Base-by-base conservation (phyloP, 2,888 invertebrate genomes). In the Agriopis leucophaearia region DNA sequence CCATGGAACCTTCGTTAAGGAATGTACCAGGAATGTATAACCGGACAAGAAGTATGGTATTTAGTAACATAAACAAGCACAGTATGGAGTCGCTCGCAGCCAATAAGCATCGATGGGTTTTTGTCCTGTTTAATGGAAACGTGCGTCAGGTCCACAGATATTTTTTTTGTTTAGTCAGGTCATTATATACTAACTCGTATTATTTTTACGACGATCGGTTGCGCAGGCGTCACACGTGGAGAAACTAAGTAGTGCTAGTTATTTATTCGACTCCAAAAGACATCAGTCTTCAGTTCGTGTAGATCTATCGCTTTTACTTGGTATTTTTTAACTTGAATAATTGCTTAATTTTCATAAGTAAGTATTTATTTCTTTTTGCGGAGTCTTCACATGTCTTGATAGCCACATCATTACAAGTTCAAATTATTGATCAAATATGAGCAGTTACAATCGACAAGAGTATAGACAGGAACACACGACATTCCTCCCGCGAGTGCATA, bases 1-100 rank as follows among this genome's bases (percentile, higher is more conserved):
- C 8, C n/a, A 5, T n/a, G 38, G 13, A 40, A 16, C 15, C 13
- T 45, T 36, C 16, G 36, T 51, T 57, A 36, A 51, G 51, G 27
- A 51, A 57, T 35, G 36, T 58, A 51, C 57, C 51, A 57, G 42
- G 51, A 57, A 64, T 64, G 44, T 47, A 38, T 64, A 52, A n/a
- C 38, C 8, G 36, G 15, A 52, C 38, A 52, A 52, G 52, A 58
- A 47, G 27, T 45, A 15, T 8, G 36, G 38, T 52, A 15, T 9
- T 45, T 55, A 9, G 13, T 27, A 5, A 27, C 27, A 27, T 27
- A 27, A 27, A 42, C 27, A 40, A 48, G 15, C 38, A 15, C 35
- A 47, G 47, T 44, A 13, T 52, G 1, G 55, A n/a, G 15, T 48
- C 47, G 44, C n/a, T 18, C 18, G 35, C 47, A 52, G 44, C 57